Percentiles rank a stretch among this genome's conserved stretches.
Conservation (phyloP, 2,797 vertebrate species). For the Fratercula arctica region DNA sequence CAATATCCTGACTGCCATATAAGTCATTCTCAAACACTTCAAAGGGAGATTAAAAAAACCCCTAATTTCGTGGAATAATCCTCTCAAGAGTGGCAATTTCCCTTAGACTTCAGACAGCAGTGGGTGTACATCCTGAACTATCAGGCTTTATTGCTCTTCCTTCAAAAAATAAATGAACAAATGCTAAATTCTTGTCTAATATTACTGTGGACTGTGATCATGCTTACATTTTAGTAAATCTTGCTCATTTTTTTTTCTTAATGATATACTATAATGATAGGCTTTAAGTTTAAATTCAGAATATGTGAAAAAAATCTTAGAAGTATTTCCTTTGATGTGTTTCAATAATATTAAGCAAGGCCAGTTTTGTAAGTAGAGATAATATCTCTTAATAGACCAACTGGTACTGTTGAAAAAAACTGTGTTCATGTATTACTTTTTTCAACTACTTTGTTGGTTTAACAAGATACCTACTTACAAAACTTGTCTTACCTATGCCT, state of each 20-base stretch:
- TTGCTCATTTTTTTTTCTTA: background rate
- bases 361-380: background rate
- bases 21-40: background rate
- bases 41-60: background rate
- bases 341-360: background rate
- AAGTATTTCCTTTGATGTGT: constrained; percentile 2
- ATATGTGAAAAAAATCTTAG: background rate
- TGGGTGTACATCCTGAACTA: background rate
- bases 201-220: background rate
- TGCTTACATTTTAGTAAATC: background rate
- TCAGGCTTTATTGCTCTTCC: background rate
- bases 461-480: background rate
- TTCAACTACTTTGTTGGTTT: background rate
- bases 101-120: background rate
- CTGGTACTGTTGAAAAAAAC: background rate
- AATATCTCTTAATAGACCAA: background rate
- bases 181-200: background rate
- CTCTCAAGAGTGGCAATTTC: background rate
- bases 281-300: background rate
- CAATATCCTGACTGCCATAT: background rate
- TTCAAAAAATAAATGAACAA: background rate
- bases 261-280: background rate
- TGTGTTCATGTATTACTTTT: background rate
- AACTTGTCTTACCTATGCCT: background rate
- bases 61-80: background rate